Conservation (phyloP, 2,113 vertebrate species). For the Ctenomys sociabilis region DNA sequence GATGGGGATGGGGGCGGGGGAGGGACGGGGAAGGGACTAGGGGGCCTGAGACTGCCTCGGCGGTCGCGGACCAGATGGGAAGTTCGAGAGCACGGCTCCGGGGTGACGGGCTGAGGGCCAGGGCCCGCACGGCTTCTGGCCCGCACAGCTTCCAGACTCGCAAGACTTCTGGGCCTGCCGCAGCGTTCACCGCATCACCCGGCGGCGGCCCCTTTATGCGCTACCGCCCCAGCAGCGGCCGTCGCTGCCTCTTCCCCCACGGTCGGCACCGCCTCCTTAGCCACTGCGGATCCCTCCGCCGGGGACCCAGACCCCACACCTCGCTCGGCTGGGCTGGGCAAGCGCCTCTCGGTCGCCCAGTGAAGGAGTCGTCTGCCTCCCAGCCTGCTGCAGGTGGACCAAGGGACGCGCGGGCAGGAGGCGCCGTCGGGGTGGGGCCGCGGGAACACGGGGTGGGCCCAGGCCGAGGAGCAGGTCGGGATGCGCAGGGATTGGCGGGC, state of each 20-base stretch:
- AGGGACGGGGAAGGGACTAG: conserved; percentile 78
- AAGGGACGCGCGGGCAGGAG: conserved; percentile 51
- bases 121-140: conserved; percentile 64
- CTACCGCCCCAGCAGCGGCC: conserved; percentile 57
- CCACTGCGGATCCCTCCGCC: conserved; percentile 78
- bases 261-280: conserved; percentile 64
- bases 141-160: conserved; percentile 33
- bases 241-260: conserved; percentile 49
- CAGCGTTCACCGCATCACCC: conserved; percentile 76
- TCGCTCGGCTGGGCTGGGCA: not conserved
- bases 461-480: conserved; percentile 67
- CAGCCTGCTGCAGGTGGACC: conserved; percentile 66
- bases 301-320: not conserved
- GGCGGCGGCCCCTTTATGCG: conserved; percentile 79
- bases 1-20: conserved; percentile 78
- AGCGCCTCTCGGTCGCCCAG: not conserved
- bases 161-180: conserved; percentile 69
- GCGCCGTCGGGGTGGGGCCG: conserved; percentile 67
- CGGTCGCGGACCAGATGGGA: conserved; percentile 7
- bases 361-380: not conserved
- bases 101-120: conserved; percentile 48
- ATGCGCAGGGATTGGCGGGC: conserved; percentile 74
- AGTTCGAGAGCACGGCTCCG: not conserved
- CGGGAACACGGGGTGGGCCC: conserved; percentile 67
- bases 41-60: conserved; percentile 70